Percentiles rank a stretch among this genome's conserved stretches.
Evolutionary conservation across 2,113 vertebrate species (phyloP).

Genomic region (Phocoena sinus): DNA sequence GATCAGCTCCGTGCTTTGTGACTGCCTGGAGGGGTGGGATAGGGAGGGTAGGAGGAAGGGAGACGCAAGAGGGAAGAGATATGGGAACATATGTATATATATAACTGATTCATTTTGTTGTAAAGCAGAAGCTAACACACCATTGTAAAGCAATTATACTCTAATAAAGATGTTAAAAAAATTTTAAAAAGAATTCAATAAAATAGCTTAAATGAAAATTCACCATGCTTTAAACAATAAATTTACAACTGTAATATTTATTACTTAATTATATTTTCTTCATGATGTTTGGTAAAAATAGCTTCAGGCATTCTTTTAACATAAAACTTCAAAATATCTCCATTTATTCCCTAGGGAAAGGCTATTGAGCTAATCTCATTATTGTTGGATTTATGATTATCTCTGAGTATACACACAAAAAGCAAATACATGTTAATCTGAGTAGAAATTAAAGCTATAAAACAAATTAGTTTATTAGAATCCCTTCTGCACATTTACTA

Average conservation of each 20-base stretch:
- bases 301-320: conserved; percentile 16
- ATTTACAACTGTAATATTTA: conserved; percentile 53
- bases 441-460: conserved; percentile 50
- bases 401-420: conserved; percentile 23
- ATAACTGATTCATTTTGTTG: too few species aligned
- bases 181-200: background rate
- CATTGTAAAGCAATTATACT: too few species aligned
- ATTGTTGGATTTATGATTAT: conserved; percentile 32
- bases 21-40: too few species aligned
- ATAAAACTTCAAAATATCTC: conserved; percentile 46
- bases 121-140: too few species aligned
- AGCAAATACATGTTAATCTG: background rate
- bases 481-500: background rate
- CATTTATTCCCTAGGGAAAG: conserved; percentile 49
- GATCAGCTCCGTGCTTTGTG: too few species aligned
- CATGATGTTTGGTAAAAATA: conserved; percentile 54
- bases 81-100: too few species aligned
- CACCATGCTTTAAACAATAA: conserved; percentile 34
- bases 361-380: conserved; percentile 20
- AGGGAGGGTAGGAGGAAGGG: too few species aligned
- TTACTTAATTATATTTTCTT: conserved; percentile 49
- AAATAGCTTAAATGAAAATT: conserved; percentile 49
- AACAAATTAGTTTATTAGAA: background rate
- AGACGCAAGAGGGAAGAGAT: too few species aligned
- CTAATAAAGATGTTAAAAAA: too few species aligned